Evolutionary conservation across 2,113 vertebrate genomes (phyloP).

Genomic region (Murina feae): DNA sequence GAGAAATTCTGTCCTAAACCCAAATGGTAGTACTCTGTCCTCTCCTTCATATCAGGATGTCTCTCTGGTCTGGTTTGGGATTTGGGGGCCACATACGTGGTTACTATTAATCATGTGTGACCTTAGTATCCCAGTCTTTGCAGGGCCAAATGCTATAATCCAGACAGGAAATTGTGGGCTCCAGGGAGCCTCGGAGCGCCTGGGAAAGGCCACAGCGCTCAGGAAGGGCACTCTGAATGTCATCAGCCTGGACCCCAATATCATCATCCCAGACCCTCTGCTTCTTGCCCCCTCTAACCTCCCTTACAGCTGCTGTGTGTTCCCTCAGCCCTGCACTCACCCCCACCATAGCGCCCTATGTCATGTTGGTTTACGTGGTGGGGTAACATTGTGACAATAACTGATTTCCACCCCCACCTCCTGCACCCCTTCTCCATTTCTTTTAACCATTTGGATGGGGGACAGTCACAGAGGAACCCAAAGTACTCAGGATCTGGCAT

Average conservation of each 20-base stretch:
- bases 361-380: neutral
- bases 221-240: neutral
- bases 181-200: neutral
- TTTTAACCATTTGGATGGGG: neutral
- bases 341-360: neutral
- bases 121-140: neutral
- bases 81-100: neutral
- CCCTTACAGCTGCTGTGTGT: neutral
- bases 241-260: accelerated
- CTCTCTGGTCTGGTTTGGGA: neutral
- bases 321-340: accelerated
- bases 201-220: neutral
- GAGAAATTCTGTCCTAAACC: neutral
- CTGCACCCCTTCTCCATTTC: neutral
- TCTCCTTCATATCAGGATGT: too few relatives aligned
- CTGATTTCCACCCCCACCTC: too few relatives aligned
- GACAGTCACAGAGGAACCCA: neutral
- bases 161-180: slow-evolving; percentile 21
- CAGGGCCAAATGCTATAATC: neutral
- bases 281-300: neutral
- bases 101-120: neutral
- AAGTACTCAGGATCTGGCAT: neutral
- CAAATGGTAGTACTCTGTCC: too few relatives aligned
- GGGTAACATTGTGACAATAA: accelerated
- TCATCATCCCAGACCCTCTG: neutral